Evolutionary conservation across 2,113 vertebrate genomes (phyloP).

Genomic region (Loxodonta africana): DNA sequence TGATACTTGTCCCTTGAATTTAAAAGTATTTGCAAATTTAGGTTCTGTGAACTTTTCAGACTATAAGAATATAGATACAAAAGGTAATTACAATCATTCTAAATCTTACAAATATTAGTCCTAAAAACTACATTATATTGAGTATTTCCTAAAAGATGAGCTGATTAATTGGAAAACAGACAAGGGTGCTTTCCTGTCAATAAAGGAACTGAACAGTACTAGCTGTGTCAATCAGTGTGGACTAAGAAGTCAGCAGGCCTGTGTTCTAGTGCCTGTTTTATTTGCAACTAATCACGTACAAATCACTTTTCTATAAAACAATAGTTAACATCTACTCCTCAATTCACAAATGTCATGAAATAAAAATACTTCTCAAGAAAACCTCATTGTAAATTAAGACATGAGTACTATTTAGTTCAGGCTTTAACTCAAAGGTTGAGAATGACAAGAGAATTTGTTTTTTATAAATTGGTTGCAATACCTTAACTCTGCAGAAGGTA

Average conservation of each 20-base stretch:
- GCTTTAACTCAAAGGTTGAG: conserved; percentile 51
- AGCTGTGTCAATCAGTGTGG: neutral
- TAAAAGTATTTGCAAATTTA: conserved; percentile 25
- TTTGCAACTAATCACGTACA: conserved; percentile 78
- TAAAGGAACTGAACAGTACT: conserved; percentile 47
- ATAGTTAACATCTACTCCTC: conserved; percentile 68
- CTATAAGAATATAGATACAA: neutral
- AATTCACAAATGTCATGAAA: conserved; percentile 76
- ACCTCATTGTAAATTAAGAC: conserved; percentile 54
- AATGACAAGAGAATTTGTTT: conserved; percentile 37
- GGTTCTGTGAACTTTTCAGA: conserved; percentile 37
- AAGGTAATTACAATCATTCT: conserved; percentile 41
- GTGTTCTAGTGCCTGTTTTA: conserved; percentile 74
- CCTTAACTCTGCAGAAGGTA: conserved; percentile 50
- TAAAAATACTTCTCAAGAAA: conserved; percentile 72
- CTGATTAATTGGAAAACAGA: conserved; percentile 13
- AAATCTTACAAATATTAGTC: conserved; percentile 31
- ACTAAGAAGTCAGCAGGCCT: conserved; percentile 58
- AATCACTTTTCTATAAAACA: conserved; percentile 78
- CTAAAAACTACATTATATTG: conserved; percentile 9
- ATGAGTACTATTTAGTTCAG: conserved; percentile 52
- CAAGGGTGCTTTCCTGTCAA: conserved; percentile 4
- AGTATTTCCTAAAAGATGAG: conserved; percentile 28
- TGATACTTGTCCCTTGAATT: neutral
- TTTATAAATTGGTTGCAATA: conserved; percentile 1